Conservation (phyloP, 1,140 invertebrate genomes). For the Bombus waltoni region DNA sequence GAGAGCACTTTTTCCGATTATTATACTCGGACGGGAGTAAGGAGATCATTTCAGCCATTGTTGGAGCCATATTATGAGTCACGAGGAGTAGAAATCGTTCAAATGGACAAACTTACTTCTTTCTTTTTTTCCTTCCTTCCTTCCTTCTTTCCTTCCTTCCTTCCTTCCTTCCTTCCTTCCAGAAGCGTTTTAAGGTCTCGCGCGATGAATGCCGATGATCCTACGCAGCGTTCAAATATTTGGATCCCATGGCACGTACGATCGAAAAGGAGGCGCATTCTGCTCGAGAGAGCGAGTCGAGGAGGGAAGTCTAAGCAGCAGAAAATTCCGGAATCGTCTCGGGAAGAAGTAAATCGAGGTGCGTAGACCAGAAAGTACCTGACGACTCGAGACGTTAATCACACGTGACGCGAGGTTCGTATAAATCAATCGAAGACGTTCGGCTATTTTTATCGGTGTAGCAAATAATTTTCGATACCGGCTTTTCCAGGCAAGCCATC, state of each 20-base stretch:
- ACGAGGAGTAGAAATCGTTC: constrained; percentile 41
- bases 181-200: constrained; percentile 41
- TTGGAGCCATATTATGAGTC: constrained; percentile 53
- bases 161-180: constrained; percentile 4
- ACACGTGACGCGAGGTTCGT: too few relatives aligned
- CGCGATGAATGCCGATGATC: constrained; percentile 26
- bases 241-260: constrained; percentile 23
- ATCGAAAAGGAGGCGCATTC: constrained; percentile 8
- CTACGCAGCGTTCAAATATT: constrained; percentile 36
- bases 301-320: not conserved
- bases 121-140: constrained; percentile 37
- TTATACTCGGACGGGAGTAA: constrained; percentile 2
- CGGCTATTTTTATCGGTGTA: too few relatives aligned
- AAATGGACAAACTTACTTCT: constrained; percentile 1
- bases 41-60: constrained; percentile 17
- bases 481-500: too few relatives aligned
- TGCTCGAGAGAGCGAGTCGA: not conserved
- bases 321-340: not conserved
- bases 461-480: too few relatives aligned
- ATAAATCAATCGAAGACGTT: too few relatives aligned
- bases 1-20: not conserved
- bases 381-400: too few relatives aligned
- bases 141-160: not conserved
- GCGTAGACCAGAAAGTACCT: not conserved
- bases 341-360: not conserved